A percentile compares a stretch with the other conserved stretches of the same genome.
Evolutionary conservation across 1,140 invertebrate species (phyloP).

Genomic region (Drosophila cardini): DNA sequence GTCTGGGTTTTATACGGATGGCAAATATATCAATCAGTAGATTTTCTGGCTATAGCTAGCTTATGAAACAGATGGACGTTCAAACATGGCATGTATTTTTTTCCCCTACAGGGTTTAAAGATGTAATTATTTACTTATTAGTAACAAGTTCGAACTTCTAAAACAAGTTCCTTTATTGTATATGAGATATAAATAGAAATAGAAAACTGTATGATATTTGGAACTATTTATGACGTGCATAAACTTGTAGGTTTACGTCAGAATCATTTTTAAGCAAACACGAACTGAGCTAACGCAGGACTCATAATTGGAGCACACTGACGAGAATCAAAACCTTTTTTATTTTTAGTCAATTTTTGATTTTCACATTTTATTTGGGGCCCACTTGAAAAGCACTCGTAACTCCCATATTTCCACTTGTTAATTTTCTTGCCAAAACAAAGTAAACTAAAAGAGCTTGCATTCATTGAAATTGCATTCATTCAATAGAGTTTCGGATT

Average conservation of each 20-base stretch:
- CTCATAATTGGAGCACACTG: background rate
- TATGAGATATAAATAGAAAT: too few relatives aligned
- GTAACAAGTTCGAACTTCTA: too few relatives aligned
- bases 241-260: background rate
- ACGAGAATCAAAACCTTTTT: background rate
- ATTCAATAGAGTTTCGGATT: constrained; percentile 1
- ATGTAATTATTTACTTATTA: too few relatives aligned
- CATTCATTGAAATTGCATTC: constrained; percentile 4
- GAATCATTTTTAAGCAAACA: background rate
- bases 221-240: background rate
- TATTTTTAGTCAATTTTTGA: background rate
- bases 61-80: too few relatives aligned
- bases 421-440: constrained; percentile 9
- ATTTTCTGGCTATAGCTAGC: too few relatives aligned
- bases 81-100: too few relatives aligned
- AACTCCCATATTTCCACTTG: background rate
- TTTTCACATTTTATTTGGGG: background rate
- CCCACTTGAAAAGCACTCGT: background rate
- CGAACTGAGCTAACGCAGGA: background rate
- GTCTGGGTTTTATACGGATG: too few relatives aligned
- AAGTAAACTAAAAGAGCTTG: background rate
- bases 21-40: too few relatives aligned
- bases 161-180: too few relatives aligned
- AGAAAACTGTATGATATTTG: too few relatives aligned
- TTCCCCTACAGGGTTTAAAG: too few relatives aligned